A percentile compares a stretch with the other conserved stretches of the same genome.
These are phyloP conservation scores for Drosophila paulistorum DNA, from an alignment of 1,140 invertebrate species.

Conservation along the genomic window DNA sequence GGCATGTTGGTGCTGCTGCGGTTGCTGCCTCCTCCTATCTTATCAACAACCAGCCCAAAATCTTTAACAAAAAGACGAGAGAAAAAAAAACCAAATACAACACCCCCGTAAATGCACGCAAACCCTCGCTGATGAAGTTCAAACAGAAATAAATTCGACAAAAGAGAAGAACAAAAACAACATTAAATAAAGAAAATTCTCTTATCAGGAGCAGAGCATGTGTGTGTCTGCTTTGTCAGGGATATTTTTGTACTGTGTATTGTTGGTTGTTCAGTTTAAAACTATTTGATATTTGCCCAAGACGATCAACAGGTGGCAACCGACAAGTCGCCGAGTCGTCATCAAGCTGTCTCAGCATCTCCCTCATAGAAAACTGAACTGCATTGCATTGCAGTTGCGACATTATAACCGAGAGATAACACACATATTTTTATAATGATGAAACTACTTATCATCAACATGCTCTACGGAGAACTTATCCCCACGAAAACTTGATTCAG, in stretches of 20 bases:
- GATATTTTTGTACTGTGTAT: slow-evolving; percentile 48
- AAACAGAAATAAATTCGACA: slow-evolving; percentile 49
- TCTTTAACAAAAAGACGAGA: slow-evolving; percentile 32
- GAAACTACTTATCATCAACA: too few species aligned
- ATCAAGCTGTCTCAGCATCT: slow-evolving; percentile 42
- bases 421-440: too few species aligned
- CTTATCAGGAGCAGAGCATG: slow-evolving; percentile 47
- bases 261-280: slow-evolving; percentile 33
- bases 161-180: slow-evolving; percentile 24
- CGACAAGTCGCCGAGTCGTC: background rate
- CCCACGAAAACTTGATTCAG: too few species aligned
- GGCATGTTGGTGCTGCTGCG: slow-evolving; percentile 53
- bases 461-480: too few species aligned
- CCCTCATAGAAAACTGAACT: background rate
- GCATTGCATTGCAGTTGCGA: slow-evolving; percentile 25
- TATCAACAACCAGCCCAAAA: slow-evolving; percentile 49
- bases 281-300: slow-evolving; percentile 72
- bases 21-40: slow-evolving; percentile 41
- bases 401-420: too few species aligned
- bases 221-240: slow-evolving; percentile 50
- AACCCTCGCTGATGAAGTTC: slow-evolving; percentile 62
- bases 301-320: slow-evolving; percentile 66
- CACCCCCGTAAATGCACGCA: slow-evolving; percentile 47
- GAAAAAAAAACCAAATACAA: slow-evolving; percentile 18
- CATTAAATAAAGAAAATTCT: slow-evolving; percentile 16